Evolutionary conservation across 2,113 vertebrate species (phyloP).

Genomic region (Bagarius yarrelli): DNA sequence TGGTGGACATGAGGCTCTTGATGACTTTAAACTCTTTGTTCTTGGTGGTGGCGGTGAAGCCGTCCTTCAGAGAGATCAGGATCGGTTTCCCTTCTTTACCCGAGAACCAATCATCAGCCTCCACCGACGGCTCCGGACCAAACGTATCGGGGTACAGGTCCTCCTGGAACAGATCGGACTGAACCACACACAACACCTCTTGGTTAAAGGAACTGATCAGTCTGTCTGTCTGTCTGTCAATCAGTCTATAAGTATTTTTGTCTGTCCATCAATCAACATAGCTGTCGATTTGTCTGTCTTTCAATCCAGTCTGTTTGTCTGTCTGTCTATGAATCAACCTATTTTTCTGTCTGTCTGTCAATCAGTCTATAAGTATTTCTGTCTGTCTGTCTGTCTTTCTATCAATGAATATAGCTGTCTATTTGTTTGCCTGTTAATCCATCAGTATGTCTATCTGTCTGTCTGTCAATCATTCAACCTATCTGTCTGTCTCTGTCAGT

Average conservation of each 20-base stretch:
- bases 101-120: constrained; percentile 80
- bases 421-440: background rate
- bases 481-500: background rate
- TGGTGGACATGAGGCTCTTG: constrained; percentile 78
- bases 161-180: constrained; percentile 92
- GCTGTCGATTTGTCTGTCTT: background rate
- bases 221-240: background rate
- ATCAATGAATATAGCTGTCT: background rate
- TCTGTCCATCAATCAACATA: background rate
- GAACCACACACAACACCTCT: background rate
- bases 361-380: background rate
- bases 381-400: background rate
- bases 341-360: background rate
- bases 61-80: constrained; percentile 85
- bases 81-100: constrained; percentile 78
- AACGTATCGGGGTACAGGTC: constrained; percentile 84
- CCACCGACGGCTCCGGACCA: constrained; percentile 81
- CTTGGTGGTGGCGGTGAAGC: constrained; percentile 77
- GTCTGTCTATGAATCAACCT: background rate
- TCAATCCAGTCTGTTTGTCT: background rate
- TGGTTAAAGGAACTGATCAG: background rate
- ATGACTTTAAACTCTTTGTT: constrained; percentile 83
- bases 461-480: background rate
- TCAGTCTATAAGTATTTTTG: no score
- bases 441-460: background rate